Base-by-base conservation (phyloP, 2,797 vertebrate species). In the Pelobates cultripes region DNA sequence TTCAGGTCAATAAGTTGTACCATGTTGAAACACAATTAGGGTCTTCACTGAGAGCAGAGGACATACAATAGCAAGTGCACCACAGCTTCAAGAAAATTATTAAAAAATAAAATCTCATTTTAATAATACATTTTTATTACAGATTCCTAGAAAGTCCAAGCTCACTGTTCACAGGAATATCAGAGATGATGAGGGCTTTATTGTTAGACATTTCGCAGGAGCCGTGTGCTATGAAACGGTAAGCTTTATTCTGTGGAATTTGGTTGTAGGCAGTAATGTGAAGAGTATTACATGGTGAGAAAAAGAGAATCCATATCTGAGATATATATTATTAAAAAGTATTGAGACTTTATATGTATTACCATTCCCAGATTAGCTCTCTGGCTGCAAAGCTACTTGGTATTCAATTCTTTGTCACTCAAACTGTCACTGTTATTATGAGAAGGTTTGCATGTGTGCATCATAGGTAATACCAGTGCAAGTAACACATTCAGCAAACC, bases 221-320 rank as follows among this genome's bases (percentile, higher is more conserved):
- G 98, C 97, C 4, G 97, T 99, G 3, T 99, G 98, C 92, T 99
- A 99, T 4, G 97, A 99, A 87, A 99, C 98, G 86, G 98, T 99
- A 91, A 88, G 90, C 68, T 70, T 71, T 41, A 53, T 43, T 4
- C 41, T 43, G 40, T 60, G 1, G 3, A 7, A 5, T 41, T 40
- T 64, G 0, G 61, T 64, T 64, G 61, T 40, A 40, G 7, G n/a
- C 61, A 7, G 61, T 40, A 57, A 14, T 1, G 14, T 4, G 55
- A 57, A 57, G 13, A 12, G 55, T 57, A 12, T 28, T 28, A 28
- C 28, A 28, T 28, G 8, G 55, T 51, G 47, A 51, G 3, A 64
- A 64, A 64, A 17, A 17, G 0, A 64, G 28, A 64, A 64, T 28
- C n/a, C 7, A 64, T 40, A 64, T 41, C n/a, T 28, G 28, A 1